Base-by-base conservation (phyloP, 2,888 invertebrate genomes). In the Callyntrura sp. region DNA sequence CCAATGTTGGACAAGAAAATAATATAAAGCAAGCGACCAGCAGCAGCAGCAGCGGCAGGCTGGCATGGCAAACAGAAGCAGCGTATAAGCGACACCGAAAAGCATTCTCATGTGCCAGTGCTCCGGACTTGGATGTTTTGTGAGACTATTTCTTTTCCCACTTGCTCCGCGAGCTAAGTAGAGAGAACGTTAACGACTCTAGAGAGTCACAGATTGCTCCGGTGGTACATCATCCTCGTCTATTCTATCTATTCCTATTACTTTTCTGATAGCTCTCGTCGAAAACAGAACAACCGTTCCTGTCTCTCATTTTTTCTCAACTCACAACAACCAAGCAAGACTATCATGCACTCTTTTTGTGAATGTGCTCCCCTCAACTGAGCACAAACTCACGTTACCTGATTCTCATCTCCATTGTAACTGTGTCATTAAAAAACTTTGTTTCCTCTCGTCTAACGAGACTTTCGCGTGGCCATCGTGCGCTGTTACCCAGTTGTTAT, bases 141-240 rank as follows among this genome's bases (percentile, higher is more conserved):
- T 62, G 81, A 25, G 73, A 68, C 78, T 60, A 83, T 68, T 87
- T 82, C 88, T 78, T 84, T 85, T 85, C 55, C 89, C 79, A 89
- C 89, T 85, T 78, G 88, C 88, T 84, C 60, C 11, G 70, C 43
- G 45, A 57, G 17, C 73, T 79, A 70, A 85, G 70, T 76, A 28
- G 84, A 82, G 86, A 86, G 85, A 81, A 79, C n/a, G 73, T 23
- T 20, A 73, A 89, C 85, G 85, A 82, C 70, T 73, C 81, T 79
- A 35, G 51, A 35, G 35, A 82, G 73, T 86, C 85, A 86, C 90
- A 90, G 85, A 90, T 85, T 90, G 85, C 85, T 90, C 90, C 86
- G 82, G 48, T 78, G 28, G 82, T 86, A 82, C 78, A 86, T 90
- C 85, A 85, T 85, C 65, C 88, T 70, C 84, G 57, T n/a, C 76